Base-by-base conservation (phyloP, 1,140 invertebrate genomes). In the Caenorhabditis remanei region DNA sequence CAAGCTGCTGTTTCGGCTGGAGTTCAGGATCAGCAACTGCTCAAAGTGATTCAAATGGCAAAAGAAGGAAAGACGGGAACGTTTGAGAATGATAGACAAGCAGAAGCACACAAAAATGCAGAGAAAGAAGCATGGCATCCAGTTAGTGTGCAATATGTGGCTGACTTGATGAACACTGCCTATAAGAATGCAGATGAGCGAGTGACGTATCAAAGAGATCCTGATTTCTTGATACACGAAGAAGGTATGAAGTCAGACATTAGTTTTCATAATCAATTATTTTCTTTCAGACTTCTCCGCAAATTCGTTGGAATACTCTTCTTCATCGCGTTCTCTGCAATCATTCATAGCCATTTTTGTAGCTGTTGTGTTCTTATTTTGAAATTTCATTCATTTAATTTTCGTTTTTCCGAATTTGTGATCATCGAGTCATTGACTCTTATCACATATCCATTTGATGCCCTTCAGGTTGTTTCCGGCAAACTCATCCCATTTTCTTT, bases 1-100 rank as follows among this genome's bases (percentile, higher is more conserved):
- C 61, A 63, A 63, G 61, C 61, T 63, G 61, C 61, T 14, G 61
- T 24, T 21, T 50, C 71, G 21, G 71, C 71, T 8, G 71, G 71
- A 50, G 71, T 79, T 24, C 32, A 50, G 11, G 40, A 79, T 50
- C 19, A 50, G 11, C 71, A 79, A n/a, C 24, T 79, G 14, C 8
- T 79, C 4, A 79, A 79, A n/a, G 71, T 79, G n/a, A n/a, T 79
- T 11, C 71, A 79, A 79, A 79, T 79, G 71, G 71, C 71, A 13
- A 41, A 79, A 41, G 71, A 48, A 24, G 71, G 71, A 24, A 79
- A 50, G 53, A 79, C 71, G 13, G 71, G 71, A 48, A 79, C 71
- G 24, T 79, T 79, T n/a, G 71, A 79, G 9, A 79, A 79, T n/a
- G 71, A 79, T 13, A 48, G n/a, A 63, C 9, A 32, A 8, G 61